A percentile compares a stretch with the other conserved stretches of the same genome.
Conservation (phyloP, 2,888 invertebrate genomes). For the Oscheius sp. region DNA sequence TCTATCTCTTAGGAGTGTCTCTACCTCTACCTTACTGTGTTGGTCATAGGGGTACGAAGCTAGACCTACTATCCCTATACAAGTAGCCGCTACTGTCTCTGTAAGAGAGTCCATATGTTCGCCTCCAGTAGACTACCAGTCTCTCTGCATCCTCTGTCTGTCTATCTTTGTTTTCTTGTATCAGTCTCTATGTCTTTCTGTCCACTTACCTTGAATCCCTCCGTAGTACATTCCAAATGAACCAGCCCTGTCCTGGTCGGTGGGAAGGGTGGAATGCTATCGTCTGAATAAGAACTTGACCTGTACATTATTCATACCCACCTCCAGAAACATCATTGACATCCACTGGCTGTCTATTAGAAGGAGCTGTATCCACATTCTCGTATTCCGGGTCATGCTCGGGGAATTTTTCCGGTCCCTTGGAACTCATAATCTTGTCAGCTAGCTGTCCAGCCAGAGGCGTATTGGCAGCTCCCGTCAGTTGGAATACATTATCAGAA, state of each 20-base stretch:
- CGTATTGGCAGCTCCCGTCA: constrained; percentile 43
- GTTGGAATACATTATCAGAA: constrained; percentile 54
- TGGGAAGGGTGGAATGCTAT: constrained; percentile 1
- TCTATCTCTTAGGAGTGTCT: no score
- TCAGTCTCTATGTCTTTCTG: no score
- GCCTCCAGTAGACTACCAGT: no score
- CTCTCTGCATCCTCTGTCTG: background rate
- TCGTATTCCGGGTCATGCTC: background rate
- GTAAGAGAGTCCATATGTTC: no score
- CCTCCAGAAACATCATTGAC: constrained; percentile 6
- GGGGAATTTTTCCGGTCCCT: background rate
- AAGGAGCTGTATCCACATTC: background rate
- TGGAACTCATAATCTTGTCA: constrained; percentile 42
- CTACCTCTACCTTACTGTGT: no score
- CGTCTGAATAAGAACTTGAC: constrained; percentile 9
- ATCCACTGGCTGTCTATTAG: constrained; percentile 13
- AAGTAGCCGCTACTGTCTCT: no score
- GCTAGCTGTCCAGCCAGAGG: constrained; percentile 62
- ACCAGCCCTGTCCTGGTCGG: constrained; percentile 19
- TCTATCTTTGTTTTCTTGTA: background rate
- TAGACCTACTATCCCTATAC: no score
- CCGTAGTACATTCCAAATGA: constrained; percentile 45
- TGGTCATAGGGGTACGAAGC: no score
- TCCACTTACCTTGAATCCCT: constrained; percentile 46
- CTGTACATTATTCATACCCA: background rate